Percentiles rank a stretch among this genome's conserved stretches.
These are phyloP conservation scores for Drosophila kanapiae DNA, from an alignment of 1,140 invertebrate genomes.

Conservation along the genomic window DNA sequence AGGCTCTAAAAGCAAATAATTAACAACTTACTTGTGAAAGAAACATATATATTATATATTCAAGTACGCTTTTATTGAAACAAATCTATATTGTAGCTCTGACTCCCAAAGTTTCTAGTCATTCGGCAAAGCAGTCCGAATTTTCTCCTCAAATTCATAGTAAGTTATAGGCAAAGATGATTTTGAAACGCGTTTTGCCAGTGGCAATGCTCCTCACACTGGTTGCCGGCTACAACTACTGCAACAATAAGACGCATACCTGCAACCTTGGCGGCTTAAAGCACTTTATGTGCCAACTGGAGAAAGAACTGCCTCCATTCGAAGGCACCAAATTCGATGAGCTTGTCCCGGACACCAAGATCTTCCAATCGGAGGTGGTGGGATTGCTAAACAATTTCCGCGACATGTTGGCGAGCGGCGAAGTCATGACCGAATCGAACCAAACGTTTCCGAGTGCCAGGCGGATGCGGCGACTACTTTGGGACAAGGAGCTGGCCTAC, in stretches of 20 bases:
- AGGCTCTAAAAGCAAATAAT: not conserved
- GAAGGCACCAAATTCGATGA: constrained; percentile 3
- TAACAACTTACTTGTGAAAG: not conserved
- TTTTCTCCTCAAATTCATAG: constrained; percentile 9
- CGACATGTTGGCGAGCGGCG: constrained; percentile 44
- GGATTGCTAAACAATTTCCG: constrained; percentile 21
- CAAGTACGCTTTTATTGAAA: not conserved
- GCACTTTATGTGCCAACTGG: constrained; percentile 54
- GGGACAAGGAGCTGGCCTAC: constrained; percentile 66
- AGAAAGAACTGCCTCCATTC: constrained; percentile 15
- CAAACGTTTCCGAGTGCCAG: constrained; percentile 28
- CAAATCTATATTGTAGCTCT: not conserved
- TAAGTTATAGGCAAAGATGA: not conserved
- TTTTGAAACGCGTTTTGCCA: not conserved
- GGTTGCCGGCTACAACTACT: constrained; percentile 58
- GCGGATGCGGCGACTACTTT: constrained; percentile 66
- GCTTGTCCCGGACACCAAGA: constrained; percentile 30
- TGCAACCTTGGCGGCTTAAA: constrained; percentile 8
- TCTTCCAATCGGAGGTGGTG: not conserved
- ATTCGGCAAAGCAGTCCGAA: not conserved
- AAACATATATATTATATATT: too few relatives aligned
- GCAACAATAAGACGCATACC: constrained; percentile 34
- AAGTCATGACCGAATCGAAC: not conserved
- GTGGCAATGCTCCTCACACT: not conserved
- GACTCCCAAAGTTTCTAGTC: not conserved